phyloP scores from a whole-genome alignment of 2,113 vertebrate species.

The Chloroceryle aenea region DNA sequence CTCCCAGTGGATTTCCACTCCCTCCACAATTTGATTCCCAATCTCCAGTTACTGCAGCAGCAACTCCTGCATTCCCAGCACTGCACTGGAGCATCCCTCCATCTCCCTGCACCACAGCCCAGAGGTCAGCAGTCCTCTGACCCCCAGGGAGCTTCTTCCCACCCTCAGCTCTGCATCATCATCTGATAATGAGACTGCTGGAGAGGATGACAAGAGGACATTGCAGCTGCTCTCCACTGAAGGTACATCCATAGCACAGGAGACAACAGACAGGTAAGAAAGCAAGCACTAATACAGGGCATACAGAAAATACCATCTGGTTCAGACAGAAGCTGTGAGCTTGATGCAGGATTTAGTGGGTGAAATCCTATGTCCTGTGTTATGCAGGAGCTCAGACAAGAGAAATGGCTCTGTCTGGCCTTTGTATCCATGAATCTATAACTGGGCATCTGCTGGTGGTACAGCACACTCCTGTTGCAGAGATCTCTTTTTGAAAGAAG shows the following conservation, averaged over 20 bases:
- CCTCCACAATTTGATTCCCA: neutral
- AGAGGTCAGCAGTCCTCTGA: neutral
- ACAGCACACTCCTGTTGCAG: neutral
- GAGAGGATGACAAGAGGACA: neutral
- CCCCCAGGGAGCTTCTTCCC: neutral
- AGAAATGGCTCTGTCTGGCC: neutral
- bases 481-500: neutral
- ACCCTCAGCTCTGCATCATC: neutral
- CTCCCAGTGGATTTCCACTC: neutral
- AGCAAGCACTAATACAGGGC: neutral
- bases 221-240: neutral
- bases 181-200: neutral
- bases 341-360: neutral
- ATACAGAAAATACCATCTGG: neutral
- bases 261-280: neutral
- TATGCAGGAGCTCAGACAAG: neutral
- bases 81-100: rapidly evolving
- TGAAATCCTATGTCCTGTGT: neutral
- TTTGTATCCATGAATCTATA: neutral
- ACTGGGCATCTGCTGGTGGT: neutral
- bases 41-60: neutral
- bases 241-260: rapidly evolving
- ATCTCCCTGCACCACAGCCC: neutral
- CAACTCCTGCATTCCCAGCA: neutral
- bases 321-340: neutral